A percentile compares a stretch with the other conserved stretches of the same genome.
Conservation (phyloP, 2,797 vertebrate species). For the Danio tinwini region DNA sequence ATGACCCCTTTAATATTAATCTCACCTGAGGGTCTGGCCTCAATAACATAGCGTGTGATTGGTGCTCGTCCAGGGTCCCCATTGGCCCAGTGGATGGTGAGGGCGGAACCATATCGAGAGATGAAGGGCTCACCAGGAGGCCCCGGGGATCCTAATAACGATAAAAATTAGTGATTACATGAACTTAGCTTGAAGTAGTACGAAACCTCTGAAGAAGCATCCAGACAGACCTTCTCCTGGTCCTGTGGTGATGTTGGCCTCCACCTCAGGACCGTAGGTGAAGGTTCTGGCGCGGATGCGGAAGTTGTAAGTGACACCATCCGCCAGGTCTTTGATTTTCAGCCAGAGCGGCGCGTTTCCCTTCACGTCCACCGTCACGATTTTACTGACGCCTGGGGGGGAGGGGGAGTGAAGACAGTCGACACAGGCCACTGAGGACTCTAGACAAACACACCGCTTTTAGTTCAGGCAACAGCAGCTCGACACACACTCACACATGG, state of each 20-base stretch:
- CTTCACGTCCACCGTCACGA: constrained; percentile 96
- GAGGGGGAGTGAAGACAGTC: constrained; percentile 81
- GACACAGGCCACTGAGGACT: constrained; percentile 80
- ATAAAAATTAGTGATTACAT: not conserved
- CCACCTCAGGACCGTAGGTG: constrained; percentile 91
- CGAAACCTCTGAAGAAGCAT: not conserved
- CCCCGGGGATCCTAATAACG: constrained; percentile 86
- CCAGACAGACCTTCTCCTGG: constrained; percentile 88
- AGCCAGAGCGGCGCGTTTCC: constrained; percentile 90
- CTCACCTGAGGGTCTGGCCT: constrained; percentile 94
- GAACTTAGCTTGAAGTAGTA: not conserved
- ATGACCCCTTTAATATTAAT: not conserved
- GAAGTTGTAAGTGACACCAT: constrained; percentile 92
- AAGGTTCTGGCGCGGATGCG: constrained; percentile 93
- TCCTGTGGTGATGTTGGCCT: constrained; percentile 96
- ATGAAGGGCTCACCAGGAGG: constrained; percentile 94
- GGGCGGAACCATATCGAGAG: constrained; percentile 88
- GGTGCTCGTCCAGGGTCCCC: constrained; percentile 92
- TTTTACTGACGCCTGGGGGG: constrained; percentile 94
- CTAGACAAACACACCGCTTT: constrained; percentile 77
- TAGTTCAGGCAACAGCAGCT: constrained; percentile 59
- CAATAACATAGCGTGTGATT: constrained; percentile 94
- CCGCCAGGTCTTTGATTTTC: constrained; percentile 92
- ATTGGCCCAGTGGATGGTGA: constrained; percentile 95
- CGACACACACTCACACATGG: constrained; percentile 30